Evolutionary conservation across 2,888 invertebrate species (phyloP).

Genomic region (Amphipoea lucens): DNA sequence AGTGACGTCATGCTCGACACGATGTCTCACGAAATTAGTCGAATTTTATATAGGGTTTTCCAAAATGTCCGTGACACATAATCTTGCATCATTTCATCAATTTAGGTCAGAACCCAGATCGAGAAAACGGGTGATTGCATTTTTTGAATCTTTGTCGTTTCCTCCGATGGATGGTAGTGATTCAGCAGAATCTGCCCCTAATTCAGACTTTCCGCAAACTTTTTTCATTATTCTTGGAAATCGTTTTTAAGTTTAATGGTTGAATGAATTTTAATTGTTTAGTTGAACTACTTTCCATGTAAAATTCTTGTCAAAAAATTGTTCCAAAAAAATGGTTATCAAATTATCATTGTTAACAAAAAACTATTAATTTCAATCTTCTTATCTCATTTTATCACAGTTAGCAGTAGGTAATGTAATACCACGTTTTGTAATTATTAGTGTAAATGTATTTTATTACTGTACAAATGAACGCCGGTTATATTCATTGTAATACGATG

Average conservation of each 20-base stretch:
- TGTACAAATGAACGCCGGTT: neutral
- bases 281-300: neutral
- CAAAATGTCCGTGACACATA: neutral
- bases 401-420: neutral
- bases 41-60: neutral
- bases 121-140: neutral
- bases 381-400: slow-evolving; percentile 15
- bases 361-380: slow-evolving; percentile 2
- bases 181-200: neutral
- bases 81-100: neutral
- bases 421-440: slow-evolving; percentile 15
- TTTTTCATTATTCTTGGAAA: neutral
- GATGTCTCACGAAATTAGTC: neutral
- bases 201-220: neutral
- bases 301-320: neutral
- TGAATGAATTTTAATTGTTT: neutral
- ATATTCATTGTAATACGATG: neutral
- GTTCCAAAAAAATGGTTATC: slow-evolving; percentile 4
- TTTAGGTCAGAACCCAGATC: neutral
- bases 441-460: neutral
- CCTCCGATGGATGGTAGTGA: neutral
- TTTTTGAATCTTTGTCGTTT: neutral
- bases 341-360: neutral
- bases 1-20: neutral
- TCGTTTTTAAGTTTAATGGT: neutral